phyloP scores from a whole-genome alignment of 2,113 vertebrate species.

The Okapia johnstoni region DNA sequence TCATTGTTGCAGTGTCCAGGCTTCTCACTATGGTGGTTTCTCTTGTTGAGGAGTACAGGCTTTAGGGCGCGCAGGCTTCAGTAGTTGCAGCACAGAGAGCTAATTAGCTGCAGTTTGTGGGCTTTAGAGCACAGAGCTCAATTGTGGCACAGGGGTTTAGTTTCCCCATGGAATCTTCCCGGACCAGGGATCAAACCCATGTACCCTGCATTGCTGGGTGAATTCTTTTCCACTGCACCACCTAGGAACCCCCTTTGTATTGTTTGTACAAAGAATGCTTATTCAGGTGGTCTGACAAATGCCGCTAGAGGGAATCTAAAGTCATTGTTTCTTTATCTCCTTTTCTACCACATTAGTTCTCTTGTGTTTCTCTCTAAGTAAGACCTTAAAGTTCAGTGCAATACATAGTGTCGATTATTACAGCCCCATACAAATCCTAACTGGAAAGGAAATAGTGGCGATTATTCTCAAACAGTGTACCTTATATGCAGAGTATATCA shows the following conservation, averaged over 20 bases:
- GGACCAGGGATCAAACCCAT: not conserved
- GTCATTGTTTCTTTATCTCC: not conserved
- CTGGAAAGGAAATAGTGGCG: not conserved
- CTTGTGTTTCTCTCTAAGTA: not conserved
- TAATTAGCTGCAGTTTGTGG: not conserved
- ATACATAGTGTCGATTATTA: not conserved
- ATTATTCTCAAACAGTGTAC: not conserved
- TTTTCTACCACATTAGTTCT: not conserved
- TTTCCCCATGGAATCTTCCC: not conserved
- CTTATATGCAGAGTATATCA: not conserved
- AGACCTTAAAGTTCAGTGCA: not conserved
- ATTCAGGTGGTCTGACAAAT: not conserved
- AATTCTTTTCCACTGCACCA: not conserved
- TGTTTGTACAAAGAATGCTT: not conserved
- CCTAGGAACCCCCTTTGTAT: not conserved
- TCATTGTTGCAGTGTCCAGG: not conserved
- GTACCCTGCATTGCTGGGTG: not conserved
- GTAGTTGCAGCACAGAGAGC: not conserved
- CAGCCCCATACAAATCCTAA: not conserved
- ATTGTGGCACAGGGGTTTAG: not conserved
- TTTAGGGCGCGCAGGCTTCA: not conserved
- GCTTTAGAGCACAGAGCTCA: not conserved
- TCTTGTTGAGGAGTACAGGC: not conserved
- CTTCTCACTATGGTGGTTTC: not conserved
- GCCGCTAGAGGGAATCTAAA: not conserved